Conservation (phyloP, 2,113 vertebrate species). For the Anarhynchus alexandrinus region DNA sequence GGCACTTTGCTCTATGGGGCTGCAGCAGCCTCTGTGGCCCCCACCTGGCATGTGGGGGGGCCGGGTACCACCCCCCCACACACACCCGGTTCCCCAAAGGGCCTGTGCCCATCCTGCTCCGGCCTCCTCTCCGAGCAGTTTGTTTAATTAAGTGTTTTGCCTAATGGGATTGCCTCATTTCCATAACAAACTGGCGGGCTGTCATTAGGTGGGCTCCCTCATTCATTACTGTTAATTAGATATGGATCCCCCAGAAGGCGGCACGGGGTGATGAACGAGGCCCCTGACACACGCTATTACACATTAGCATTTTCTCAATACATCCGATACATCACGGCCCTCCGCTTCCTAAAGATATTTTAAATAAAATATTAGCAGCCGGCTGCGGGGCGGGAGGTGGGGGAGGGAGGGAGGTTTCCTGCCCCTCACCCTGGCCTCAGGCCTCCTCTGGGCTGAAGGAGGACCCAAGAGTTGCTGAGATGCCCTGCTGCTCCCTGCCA, state of each 20-base stretch:
- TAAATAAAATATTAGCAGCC: constrained; percentile 72
- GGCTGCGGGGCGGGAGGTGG: background rate
- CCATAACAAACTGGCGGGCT: constrained; percentile 76
- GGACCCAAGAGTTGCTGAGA: background rate
- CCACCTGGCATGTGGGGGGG: background rate
- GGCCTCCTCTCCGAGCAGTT: constrained; percentile 30
- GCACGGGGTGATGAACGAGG: constrained; percentile 75
- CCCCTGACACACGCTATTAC: constrained; percentile 74
- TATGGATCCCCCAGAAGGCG: constrained; percentile 79
- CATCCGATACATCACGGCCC: constrained; percentile 69
- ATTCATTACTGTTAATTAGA: constrained; percentile 82
- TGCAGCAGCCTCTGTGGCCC: background rate
- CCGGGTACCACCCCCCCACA: background rate
- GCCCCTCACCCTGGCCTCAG: constrained; percentile 1
- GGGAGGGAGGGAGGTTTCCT: background rate
- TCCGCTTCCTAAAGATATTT: constrained; percentile 61
- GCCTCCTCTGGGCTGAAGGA: background rate
- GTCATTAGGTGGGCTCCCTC: constrained; percentile 71
- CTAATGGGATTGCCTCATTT: constrained; percentile 74
- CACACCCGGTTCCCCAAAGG: background rate
- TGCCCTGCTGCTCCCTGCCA: background rate
- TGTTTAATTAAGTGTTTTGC: constrained; percentile 80
- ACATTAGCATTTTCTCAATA: constrained; percentile 81
- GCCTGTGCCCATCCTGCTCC: background rate
- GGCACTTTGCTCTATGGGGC: background rate